Evolutionary conservation across 35 echinoderm and acorn worm genomes (phyloP).

Genomic region (Patiria miniata): DNA sequence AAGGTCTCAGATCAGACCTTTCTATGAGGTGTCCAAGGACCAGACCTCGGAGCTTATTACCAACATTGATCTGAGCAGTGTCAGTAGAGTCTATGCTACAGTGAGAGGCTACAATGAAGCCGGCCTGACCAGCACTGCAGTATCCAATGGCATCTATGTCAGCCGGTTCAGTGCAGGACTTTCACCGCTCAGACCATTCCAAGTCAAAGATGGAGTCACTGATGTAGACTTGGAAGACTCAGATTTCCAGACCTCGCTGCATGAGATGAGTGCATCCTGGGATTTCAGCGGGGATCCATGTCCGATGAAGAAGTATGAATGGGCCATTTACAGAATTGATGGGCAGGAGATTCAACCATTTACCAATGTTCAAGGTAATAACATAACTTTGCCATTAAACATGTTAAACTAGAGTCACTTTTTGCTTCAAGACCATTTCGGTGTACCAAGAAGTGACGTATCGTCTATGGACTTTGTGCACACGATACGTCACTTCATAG

Average conservation of each 20-base stretch:
- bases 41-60: background rate
- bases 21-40: conserved; percentile 3
- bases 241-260: conserved; percentile 30
- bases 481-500: too few relatives aligned
- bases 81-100: conserved; percentile 22
- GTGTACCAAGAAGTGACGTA: too few relatives aligned
- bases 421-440: too few relatives aligned
- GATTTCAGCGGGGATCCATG: conserved; percentile 63
- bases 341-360: conserved; percentile 29
- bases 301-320: conserved; percentile 56
- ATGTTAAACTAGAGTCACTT: too few relatives aligned
- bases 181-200: conserved; percentile 1
- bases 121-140: conserved; percentile 32
- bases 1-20: background rate
- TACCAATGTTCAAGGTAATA: conserved; percentile 36
- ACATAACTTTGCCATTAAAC: background rate
- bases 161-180: conserved; percentile 41
- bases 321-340: conserved; percentile 58
- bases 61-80: background rate
- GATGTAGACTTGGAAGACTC: background rate
- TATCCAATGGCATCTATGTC: conserved; percentile 39
- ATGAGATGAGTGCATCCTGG: conserved; percentile 43
- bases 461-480: too few relatives aligned
- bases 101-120: conserved; percentile 45
- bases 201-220: conserved; percentile 37